phyloP scores from a whole-genome alignment of 2,797 vertebrate species.

The Melanotaenia trifasciata region DNA sequence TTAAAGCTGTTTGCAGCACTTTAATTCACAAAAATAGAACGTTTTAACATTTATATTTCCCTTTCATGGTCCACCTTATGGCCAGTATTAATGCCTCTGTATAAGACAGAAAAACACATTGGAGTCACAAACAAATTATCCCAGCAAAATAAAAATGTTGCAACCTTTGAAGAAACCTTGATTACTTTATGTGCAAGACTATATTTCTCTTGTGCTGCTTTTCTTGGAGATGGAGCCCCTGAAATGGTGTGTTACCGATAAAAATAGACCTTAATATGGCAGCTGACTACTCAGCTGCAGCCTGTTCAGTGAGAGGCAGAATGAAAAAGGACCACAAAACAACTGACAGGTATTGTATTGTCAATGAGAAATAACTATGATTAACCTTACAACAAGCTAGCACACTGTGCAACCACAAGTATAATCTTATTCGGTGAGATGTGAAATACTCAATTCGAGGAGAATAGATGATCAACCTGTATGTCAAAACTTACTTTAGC shows the following conservation, averaged over 20 bases:
- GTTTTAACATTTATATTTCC: background rate
- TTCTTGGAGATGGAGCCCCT: background rate
- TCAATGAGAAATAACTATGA: background rate
- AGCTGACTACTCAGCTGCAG: background rate
- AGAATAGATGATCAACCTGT: conserved; percentile 20
- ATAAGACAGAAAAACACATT: background rate
- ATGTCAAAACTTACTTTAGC: conserved; percentile 12
- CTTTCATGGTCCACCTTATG: background rate
- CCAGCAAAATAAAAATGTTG: background rate
- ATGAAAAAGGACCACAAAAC: background rate
- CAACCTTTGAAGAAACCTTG: background rate
- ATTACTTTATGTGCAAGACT: background rate
- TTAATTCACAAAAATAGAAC: no score
- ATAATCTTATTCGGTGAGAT: no score
- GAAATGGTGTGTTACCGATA: background rate
- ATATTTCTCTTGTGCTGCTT: background rate
- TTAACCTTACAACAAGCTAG: background rate
- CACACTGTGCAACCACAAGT: no score
- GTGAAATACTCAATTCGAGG: background rate
- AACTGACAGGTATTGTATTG: background rate
- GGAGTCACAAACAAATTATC: background rate
- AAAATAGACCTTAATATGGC: background rate
- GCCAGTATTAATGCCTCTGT: background rate
- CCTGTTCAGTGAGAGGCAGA: background rate
- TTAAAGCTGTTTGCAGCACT: no score